phyloP scores from a whole-genome alignment of 2,888 invertebrate genomes.

The Spatulosminthurus flaviceps region DNA sequence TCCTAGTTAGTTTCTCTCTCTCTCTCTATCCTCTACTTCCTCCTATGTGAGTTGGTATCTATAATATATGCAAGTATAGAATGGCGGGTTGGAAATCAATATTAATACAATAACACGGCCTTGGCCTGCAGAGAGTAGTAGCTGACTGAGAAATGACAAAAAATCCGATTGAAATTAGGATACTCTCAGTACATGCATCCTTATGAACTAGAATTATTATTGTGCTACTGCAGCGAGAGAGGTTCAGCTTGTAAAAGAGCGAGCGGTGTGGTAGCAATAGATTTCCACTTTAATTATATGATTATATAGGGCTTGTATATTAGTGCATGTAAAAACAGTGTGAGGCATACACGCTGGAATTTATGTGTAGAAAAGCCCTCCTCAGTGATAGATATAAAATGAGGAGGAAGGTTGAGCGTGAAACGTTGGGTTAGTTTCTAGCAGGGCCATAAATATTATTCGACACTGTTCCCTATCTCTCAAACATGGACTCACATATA shows the following conservation, averaged over 20 bases:
- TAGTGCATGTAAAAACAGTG: background rate
- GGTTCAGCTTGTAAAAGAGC: background rate
- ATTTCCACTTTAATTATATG: background rate
- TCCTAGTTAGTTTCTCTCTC: constrained; percentile 19
- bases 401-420: background rate
- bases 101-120: constrained; percentile 50
- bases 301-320: background rate
- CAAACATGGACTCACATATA: background rate
- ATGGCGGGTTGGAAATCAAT: constrained; percentile 50
- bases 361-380: constrained; percentile 15
- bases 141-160: constrained; percentile 51
- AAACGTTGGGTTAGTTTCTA: too few relatives aligned
- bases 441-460: constrained; percentile 41
- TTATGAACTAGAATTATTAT: background rate
- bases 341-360: background rate
- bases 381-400: constrained; percentile 22
- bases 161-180: constrained; percentile 52
- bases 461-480: constrained; percentile 26
- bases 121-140: constrained; percentile 50
- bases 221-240: background rate
- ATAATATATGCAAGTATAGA: background rate
- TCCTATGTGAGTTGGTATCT: background rate
- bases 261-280: background rate
- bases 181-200: constrained; percentile 12
- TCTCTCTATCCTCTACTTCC: background rate